Base-by-base conservation (phyloP, 1,140 invertebrate species). In the Drosophila novamexicana region DNA sequence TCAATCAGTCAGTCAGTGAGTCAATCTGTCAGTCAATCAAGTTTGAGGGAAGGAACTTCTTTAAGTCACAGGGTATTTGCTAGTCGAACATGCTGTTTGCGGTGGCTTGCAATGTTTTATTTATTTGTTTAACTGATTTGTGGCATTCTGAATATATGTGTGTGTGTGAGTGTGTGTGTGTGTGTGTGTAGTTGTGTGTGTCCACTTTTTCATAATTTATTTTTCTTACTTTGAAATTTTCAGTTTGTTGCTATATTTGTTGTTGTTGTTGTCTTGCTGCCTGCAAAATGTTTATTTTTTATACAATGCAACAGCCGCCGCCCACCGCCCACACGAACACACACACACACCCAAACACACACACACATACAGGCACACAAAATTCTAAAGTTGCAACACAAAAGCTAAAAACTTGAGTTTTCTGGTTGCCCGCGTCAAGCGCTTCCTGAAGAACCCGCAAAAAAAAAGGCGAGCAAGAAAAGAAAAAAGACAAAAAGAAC, bases 231-330 rank as follows among this genome's bases (percentile, higher is more conserved):
- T 67, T 34, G 58, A 7, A 56, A 45, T 37, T n/a, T 32, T 29
- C 10, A 32, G 32, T 16, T 54, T 37, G 1, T 14, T 50, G 22
- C 9, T 50, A 1, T 42, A 22, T 22, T 22, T 79, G n/a, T 47
- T 34, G 10, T 34, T 58, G 18, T 53, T 70, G 9, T 58, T 52
- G 18, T 45, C 54, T 59, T 79, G 59, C 44, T 66, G 56, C 32
- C 42, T 50, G 59, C 36, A 22, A 77, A 75, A 86, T 86, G 79
- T 86, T 85, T 86, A 86, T 86, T 82, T 86, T 75, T 75, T 71
- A 70, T 75, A 81, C 81, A 82, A 85, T 85, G 81, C 81, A 67
- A 67, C 10, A 36, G 47, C 47, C 50, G 54, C 29, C 57, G 62
- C 59, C 67, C 40, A 39, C 58, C 47, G 39, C 14, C 49, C 22